phyloP scores from a whole-genome alignment of 2,797 vertebrate genomes.

The Malacoctenus gilli region DNA sequence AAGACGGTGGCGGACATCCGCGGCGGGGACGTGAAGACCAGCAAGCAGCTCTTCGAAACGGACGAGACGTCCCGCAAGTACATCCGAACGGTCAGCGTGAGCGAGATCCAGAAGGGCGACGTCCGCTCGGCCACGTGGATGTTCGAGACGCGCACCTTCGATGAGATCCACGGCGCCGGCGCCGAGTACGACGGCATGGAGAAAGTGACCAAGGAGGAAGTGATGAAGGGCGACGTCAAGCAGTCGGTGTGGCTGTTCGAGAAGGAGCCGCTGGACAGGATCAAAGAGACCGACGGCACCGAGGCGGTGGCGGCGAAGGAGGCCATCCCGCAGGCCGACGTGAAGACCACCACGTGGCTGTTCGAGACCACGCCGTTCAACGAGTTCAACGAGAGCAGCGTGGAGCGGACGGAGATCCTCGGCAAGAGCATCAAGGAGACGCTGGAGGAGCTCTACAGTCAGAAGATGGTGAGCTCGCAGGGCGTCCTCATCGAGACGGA shows the following conservation, averaged over 20 bases:
- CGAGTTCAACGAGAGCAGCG: conserved; percentile 85
- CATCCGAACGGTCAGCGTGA: conserved; percentile 90
- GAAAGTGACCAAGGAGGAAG: conserved; percentile 88
- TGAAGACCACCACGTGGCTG: conserved; percentile 92
- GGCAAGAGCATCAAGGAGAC: conserved; percentile 92
- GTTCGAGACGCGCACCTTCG: conserved; percentile 91
- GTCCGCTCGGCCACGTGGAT: conserved; percentile 93
- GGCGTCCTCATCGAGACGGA: conserved; percentile 91
- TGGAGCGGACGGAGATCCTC: conserved; percentile 85
- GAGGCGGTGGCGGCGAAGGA: conserved; percentile 76
- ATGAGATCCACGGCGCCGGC: conserved; percentile 85
- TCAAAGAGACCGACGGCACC: conserved; percentile 82
- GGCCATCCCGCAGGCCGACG: conserved; percentile 88
- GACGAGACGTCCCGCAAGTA: conserved; percentile 79
- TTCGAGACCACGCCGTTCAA: conserved; percentile 91
- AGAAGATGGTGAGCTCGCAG: conserved; percentile 89
- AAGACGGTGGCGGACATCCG: conserved; percentile 84
- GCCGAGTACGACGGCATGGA: conserved; percentile 85
- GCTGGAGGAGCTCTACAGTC: conserved; percentile 87
- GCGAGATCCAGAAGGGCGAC: conserved; percentile 91
- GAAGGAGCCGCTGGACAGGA: conserved; percentile 87
- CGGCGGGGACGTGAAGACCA: conserved; percentile 88
- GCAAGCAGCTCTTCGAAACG: conserved; percentile 86
- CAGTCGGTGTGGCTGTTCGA: conserved; percentile 97
- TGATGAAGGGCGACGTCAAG: conserved; percentile 91